Evolutionary conservation across 2,113 vertebrate species (phyloP).

Genomic region (Corythornis vintsioides): DNA sequence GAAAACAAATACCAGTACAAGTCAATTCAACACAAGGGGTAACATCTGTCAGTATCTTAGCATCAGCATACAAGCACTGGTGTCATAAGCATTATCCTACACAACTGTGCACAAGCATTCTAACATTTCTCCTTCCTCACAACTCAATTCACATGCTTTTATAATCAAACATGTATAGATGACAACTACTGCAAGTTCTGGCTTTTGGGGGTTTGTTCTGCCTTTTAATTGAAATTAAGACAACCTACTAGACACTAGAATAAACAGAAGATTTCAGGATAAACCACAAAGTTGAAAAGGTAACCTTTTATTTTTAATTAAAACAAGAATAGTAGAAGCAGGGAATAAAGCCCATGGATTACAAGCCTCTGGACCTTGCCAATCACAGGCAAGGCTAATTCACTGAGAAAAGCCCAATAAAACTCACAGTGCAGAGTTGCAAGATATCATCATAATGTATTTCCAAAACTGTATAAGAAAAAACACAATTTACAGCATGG

Average conservation of each 20-base stretch:
- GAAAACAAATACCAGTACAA: background rate
- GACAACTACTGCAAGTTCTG: background rate
- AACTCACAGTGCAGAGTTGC: background rate
- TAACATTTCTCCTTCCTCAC: background rate
- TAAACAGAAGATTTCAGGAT: background rate
- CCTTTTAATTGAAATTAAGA: background rate
- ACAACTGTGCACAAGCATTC: background rate
- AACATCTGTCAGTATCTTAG: background rate
- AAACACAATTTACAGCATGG: background rate
- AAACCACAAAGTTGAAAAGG: background rate
- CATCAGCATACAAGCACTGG: background rate
- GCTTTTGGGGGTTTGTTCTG: background rate
- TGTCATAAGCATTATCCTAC: background rate
- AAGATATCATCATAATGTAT: background rate
- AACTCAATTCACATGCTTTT: background rate
- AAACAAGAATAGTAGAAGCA: background rate
- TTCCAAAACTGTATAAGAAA: background rate
- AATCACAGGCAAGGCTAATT: background rate
- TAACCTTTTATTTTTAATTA: background rate
- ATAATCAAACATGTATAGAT: background rate
- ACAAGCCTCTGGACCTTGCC: background rate
- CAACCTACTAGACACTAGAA: background rate
- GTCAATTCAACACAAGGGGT: background rate
- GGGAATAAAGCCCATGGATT: background rate
- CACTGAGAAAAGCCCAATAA: background rate